A percentile compares a stretch with the other conserved stretches of the same genome.
Evolutionary conservation across 2,113 vertebrate genomes (phyloP).

Genomic region (Phasianus colchicus): DNA sequence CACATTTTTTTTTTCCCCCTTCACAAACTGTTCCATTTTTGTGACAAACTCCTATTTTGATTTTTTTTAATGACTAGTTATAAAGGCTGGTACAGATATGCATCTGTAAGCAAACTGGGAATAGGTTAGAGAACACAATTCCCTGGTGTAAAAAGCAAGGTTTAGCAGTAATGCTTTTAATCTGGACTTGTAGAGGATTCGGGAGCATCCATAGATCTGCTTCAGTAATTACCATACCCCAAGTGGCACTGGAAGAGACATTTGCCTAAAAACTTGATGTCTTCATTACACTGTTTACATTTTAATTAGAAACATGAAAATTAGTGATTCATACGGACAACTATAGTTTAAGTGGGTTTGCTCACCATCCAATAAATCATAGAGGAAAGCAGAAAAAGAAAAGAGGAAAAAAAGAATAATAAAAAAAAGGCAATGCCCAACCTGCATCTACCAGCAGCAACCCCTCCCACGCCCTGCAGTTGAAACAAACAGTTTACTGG

Average conservation of each 20-base stretch:
- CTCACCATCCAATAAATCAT: conserved; percentile 81
- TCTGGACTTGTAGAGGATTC: conserved; percentile 95
- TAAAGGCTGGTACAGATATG: conserved; percentile 74
- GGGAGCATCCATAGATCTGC: conserved; percentile 94
- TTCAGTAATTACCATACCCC: conserved; percentile 98
- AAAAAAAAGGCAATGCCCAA: not conserved
- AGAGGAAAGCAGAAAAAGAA: not conserved
- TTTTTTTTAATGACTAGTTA: conserved; percentile 70
- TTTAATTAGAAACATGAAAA: conserved; percentile 97
- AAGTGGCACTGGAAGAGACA: conserved; percentile 91
- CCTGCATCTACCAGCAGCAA: not conserved
- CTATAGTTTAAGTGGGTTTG: conserved; percentile 84
- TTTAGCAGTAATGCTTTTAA: conserved; percentile 97
- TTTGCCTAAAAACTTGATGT: conserved; percentile 99
- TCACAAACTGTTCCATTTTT: conserved; percentile 51
- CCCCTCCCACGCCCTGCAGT: conserved; percentile 22
- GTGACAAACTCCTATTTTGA: conserved; percentile 66
- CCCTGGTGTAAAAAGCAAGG: conserved; percentile 91
- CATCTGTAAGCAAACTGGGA: conserved; percentile 85
- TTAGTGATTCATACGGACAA: conserved; percentile 87
- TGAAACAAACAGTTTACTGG: conserved; percentile 77
- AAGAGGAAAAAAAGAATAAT: no score
- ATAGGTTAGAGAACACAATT: conserved; percentile 89
- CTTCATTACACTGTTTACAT: conserved; percentile 99
- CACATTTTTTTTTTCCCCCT: conserved; percentile 21